These are phyloP conservation scores for Nephila pilipes DNA, from an alignment of 1,140 invertebrate genomes.

Conservation along the genomic window DNA sequence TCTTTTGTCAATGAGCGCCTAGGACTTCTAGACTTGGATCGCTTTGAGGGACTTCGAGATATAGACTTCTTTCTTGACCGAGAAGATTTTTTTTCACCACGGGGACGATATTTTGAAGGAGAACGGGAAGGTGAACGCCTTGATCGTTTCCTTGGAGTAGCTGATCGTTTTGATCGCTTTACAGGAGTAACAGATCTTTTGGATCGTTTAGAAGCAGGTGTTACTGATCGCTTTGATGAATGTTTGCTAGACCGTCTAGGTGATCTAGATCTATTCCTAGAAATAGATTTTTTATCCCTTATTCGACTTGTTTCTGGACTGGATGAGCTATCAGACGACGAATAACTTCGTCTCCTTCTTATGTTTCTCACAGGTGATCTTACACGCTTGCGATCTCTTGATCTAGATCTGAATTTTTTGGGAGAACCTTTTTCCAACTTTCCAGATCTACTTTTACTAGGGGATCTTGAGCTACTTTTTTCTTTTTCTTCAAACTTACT, in stretches of 20 bases:
- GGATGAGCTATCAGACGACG: constrained; percentile 62
- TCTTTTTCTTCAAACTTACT: constrained; percentile 9
- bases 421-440: constrained; percentile 5
- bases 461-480: constrained; percentile 57
- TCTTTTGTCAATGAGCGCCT: constrained; percentile 32
- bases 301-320: constrained; percentile 43
- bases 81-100: constrained; percentile 54
- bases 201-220: constrained; percentile 4
- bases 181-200: constrained; percentile 9
- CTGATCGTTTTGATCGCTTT: neutral
- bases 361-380: constrained; percentile 45
- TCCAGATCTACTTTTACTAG: neutral
- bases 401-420: constrained; percentile 42
- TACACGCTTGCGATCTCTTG: constrained; percentile 54
- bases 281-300: constrained; percentile 48
- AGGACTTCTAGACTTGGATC: constrained; percentile 60
- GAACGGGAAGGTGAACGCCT: neutral
- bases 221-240: constrained; percentile 53
- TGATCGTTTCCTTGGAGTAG: neutral
- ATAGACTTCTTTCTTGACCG: constrained; percentile 47
- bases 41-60: constrained; percentile 33
- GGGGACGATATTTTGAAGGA: constrained; percentile 10
- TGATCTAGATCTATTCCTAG: constrained; percentile 52
- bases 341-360: constrained; percentile 22
- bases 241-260: constrained; percentile 30